Evolutionary conservation across 2,888 invertebrate genomes (phyloP).

Genomic region (Epistrophella euchroma): DNA sequence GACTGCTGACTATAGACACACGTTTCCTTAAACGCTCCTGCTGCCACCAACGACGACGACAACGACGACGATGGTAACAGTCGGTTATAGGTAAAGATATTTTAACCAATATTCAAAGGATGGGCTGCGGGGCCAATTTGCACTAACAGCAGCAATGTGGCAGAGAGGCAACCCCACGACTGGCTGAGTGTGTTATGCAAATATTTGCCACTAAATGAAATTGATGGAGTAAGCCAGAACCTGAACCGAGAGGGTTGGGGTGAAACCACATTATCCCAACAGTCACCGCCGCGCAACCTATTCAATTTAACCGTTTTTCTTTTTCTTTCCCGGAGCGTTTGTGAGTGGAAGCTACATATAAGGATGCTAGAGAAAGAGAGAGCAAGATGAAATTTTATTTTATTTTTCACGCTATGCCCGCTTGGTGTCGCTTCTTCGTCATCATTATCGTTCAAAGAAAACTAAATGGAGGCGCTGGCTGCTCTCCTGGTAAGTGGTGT

Average conservation of each 20-base stretch:
- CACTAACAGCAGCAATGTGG: slow-evolving; percentile 30
- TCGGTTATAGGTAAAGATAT: slow-evolving; percentile 47
- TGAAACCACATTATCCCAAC: slow-evolving; percentile 62
- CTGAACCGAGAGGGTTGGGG: slow-evolving; percentile 1
- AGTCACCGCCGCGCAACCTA: slow-evolving; percentile 64
- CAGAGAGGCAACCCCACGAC: slow-evolving; percentile 18
- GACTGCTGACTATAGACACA: slow-evolving; percentile 52
- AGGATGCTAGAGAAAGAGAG: not conserved
- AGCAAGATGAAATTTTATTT: slow-evolving; percentile 17
- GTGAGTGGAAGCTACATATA: not conserved
- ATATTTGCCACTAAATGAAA: slow-evolving; percentile 76
- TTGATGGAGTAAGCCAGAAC: slow-evolving; percentile 57
- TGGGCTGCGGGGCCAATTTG: slow-evolving; percentile 43
- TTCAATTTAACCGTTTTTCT: slow-evolving; percentile 67
- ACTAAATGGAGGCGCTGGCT: slow-evolving; percentile 46
- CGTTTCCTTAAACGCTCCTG: slow-evolving; percentile 58
- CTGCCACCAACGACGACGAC: not conserved
- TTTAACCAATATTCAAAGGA: slow-evolving; percentile 49
- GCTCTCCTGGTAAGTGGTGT: slow-evolving; percentile 14
- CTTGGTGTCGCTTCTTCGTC: slow-evolving; percentile 1
- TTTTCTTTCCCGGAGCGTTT: slow-evolving; percentile 10
- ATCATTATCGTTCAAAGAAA: slow-evolving; percentile 50
- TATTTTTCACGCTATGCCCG: not conserved
- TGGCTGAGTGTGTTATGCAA: slow-evolving; percentile 70
- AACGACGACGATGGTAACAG: slow-evolving; percentile 20